phyloP scores from a whole-genome alignment of 2,113 vertebrate species.

The Hassar affinis region DNA sequence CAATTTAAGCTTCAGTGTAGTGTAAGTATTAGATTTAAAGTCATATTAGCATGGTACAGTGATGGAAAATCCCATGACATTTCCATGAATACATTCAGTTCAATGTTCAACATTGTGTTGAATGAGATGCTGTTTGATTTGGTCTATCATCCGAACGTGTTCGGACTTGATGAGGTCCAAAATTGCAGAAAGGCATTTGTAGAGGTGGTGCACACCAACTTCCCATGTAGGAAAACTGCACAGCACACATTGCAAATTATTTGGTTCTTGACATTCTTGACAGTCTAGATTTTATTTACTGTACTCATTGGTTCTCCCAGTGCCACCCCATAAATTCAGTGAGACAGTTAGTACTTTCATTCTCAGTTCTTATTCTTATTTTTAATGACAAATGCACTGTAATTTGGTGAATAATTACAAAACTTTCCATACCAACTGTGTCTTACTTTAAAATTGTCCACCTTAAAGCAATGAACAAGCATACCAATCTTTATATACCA shows the following conservation, averaged over 20 bases:
- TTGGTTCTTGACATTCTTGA: neutral
- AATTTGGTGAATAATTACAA: neutral
- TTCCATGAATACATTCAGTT: neutral
- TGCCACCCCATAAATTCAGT: neutral
- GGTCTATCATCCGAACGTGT: neutral
- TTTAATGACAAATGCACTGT: neutral
- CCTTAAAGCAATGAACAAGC: neutral
- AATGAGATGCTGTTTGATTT: neutral
- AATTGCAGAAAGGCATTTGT: neutral
- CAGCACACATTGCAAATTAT: neutral
- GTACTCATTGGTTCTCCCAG: neutral
- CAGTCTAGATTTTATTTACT: neutral
- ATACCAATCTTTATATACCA: neutral
- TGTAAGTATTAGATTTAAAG: neutral
- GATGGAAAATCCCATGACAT: neutral
- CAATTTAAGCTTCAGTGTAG: neutral
- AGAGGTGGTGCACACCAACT: neutral
- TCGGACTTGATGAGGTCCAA: neutral
- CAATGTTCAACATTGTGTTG: neutral
- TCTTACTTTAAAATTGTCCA: neutral
- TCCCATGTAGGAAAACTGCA: neutral
- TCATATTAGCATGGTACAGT: neutral
- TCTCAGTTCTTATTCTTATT: neutral
- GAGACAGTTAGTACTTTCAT: neutral
- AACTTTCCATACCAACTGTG: neutral